Evolutionary conservation across 2,888 invertebrate genomes (phyloP).

Genomic region (Temnothorax rugatulus): DNA sequence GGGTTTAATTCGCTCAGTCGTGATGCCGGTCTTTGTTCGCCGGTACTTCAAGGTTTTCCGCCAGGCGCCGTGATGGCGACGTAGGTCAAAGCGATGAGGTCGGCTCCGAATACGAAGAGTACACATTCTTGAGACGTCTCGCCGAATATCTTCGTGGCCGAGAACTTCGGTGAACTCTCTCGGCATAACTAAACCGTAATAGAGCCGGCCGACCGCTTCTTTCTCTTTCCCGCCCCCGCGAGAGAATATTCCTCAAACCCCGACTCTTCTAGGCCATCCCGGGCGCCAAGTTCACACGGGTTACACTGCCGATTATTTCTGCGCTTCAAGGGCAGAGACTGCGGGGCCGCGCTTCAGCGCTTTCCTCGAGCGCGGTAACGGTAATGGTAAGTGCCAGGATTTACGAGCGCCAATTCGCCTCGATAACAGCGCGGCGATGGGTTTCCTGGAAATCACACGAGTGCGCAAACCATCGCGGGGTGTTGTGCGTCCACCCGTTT

Average conservation of each 20-base stretch:
- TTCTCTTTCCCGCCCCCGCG: not conserved
- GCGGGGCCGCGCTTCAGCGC: conserved; percentile 60
- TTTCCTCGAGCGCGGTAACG: conserved; percentile 75
- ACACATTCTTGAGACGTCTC: not conserved
- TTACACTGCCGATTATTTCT: conserved; percentile 65
- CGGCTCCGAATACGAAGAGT: conserved; percentile 32
- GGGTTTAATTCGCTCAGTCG: conserved; percentile 54
- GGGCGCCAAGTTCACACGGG: conserved; percentile 72
- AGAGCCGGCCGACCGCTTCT: not conserved
- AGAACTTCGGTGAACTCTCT: conserved; percentile 49
- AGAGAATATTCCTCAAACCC: conserved; percentile 15
- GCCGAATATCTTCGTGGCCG: conserved; percentile 62
- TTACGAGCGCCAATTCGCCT: conserved; percentile 76
- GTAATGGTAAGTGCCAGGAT: conserved; percentile 79
- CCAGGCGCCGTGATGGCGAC: conserved; percentile 47
- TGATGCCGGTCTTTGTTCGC: conserved; percentile 59
- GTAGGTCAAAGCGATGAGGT: conserved; percentile 47
- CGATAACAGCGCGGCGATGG: conserved; percentile 66
- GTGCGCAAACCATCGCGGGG: conserved; percentile 60
- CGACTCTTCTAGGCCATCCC: conserved; percentile 58
- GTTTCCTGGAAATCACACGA: conserved; percentile 70
- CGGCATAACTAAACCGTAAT: conserved; percentile 53
- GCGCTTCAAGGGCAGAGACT: conserved; percentile 69
- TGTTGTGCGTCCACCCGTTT: conserved; percentile 20
- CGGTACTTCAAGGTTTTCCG: conserved; percentile 18